phyloP scores from a whole-genome alignment of 1,140 invertebrate species.

The Pygmarrhopalites habei region DNA sequence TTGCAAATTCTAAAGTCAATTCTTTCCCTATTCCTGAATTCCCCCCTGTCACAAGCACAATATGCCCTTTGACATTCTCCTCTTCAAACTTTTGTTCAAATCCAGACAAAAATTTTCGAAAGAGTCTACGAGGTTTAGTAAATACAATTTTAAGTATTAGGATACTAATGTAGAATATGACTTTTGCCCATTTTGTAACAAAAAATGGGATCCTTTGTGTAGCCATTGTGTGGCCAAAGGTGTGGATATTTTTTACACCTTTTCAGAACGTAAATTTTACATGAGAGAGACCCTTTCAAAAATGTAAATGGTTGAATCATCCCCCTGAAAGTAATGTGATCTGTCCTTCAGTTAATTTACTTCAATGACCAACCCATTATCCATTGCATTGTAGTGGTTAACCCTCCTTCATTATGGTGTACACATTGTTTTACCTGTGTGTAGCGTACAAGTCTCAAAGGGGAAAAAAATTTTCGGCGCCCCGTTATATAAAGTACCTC shows the following conservation, averaged over 20 bases:
- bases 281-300: too few species aligned
- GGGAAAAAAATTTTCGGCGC: too few species aligned
- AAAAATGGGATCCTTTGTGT: neutral
- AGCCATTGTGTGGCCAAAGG: neutral
- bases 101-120: neutral
- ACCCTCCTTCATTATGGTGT: too few species aligned
- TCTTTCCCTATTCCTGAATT: conserved; percentile 45
- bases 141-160: neutral
- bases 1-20: conserved; percentile 43
- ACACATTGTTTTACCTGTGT: too few species aligned
- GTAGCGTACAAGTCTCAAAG: too few species aligned
- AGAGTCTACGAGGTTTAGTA: neutral
- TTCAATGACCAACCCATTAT: neutral
- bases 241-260: too few species aligned
- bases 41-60: conserved; percentile 55
- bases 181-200: conserved; percentile 4
- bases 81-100: conserved; percentile 4
- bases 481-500: too few species aligned
- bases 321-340: too few species aligned
- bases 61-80: conserved; percentile 44
- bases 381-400: too few species aligned
- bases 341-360: neutral
- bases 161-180: neutral
- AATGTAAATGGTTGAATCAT: too few species aligned
- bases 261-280: too few species aligned